Percentiles rank a stretch among this genome's conserved stretches.
Conservation (phyloP, 1,140 invertebrate genomes). For the Hestina assimilis region DNA sequence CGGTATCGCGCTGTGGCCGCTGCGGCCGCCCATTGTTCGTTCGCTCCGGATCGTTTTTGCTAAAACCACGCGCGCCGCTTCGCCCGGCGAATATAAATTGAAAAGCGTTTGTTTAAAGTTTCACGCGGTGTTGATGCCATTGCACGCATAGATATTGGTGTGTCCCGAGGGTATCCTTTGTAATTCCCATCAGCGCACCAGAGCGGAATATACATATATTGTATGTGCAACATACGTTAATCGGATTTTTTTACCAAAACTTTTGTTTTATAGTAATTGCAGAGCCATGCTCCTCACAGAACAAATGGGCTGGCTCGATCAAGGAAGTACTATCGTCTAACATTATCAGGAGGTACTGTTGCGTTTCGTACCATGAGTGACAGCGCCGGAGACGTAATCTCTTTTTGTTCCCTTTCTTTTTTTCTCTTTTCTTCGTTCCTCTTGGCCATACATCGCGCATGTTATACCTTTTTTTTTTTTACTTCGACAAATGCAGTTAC, state of each 20-base stretch:
- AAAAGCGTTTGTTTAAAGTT: constrained; percentile 52
- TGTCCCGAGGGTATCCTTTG: constrained; percentile 24
- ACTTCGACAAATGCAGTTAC: too few species aligned
- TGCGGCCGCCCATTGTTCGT: constrained; percentile 42
- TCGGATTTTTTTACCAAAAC: background rate
- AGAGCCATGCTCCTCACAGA: too few species aligned
- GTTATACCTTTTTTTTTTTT: too few species aligned
- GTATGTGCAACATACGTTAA: background rate
- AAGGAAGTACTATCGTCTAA: too few species aligned
- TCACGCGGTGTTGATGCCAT: constrained; percentile 35
- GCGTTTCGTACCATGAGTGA: too few species aligned
- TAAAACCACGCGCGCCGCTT: constrained; percentile 32
- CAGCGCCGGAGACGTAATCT: too few species aligned
- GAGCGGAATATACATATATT: constrained; percentile 7
- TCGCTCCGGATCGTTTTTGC: constrained; percentile 44
- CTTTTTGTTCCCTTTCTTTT: too few species aligned
- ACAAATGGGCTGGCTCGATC: too few species aligned
- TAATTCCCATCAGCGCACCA: constrained; percentile 20
- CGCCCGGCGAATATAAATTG: constrained; percentile 52
- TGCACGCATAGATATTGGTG: constrained; percentile 28
- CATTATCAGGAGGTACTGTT: too few species aligned
- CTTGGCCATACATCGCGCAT: too few species aligned
- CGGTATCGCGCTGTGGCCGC: constrained; percentile 40
- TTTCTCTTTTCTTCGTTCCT: too few species aligned
- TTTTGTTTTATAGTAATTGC: background rate